These are phyloP conservation scores for Pterois miles DNA, from an alignment of 2,797 vertebrate species.

Conservation along the genomic window DNA sequence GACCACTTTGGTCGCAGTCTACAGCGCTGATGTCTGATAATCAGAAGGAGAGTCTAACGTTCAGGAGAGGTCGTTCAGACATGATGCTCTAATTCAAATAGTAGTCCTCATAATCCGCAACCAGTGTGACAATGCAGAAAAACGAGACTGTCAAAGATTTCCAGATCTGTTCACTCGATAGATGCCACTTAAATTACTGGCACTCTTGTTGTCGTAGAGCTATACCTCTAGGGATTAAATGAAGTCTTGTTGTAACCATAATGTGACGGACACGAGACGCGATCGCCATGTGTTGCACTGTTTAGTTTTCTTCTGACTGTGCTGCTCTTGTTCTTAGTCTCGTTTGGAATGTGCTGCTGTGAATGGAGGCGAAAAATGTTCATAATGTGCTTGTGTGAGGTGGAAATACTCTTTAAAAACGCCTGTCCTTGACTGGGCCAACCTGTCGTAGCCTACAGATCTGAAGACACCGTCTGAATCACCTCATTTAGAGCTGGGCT, in stretches of 20 bases:
- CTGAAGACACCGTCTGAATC: not conserved
- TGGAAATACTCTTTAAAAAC: not conserved
- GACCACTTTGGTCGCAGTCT: too few relatives aligned
- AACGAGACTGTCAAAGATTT: not conserved
- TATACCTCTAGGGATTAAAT: not conserved
- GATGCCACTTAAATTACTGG: not conserved
- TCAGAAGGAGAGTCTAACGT: not conserved
- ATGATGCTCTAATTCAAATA: not conserved
- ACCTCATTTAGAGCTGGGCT: not conserved
- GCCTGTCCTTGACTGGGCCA: not conserved
- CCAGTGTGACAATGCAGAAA: not conserved
- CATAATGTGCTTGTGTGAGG: not conserved
- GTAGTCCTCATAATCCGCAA: not conserved
- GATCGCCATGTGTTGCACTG: not conserved
- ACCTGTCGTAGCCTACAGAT: not conserved
- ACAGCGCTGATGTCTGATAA: not conserved
- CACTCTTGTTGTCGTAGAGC: not conserved
- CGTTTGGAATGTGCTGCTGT: slow-evolving; percentile 31
- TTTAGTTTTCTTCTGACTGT: slow-evolving; percentile 23
- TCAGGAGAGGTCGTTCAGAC: not conserved
- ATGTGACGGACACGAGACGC: not conserved
- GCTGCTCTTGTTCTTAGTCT: slow-evolving; percentile 26
- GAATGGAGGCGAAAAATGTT: slow-evolving; percentile 9
- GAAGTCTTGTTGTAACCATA: not conserved
- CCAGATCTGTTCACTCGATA: not conserved